Conservation (phyloP, 1,140 invertebrate genomes). For the Heliconius congener region DNA sequence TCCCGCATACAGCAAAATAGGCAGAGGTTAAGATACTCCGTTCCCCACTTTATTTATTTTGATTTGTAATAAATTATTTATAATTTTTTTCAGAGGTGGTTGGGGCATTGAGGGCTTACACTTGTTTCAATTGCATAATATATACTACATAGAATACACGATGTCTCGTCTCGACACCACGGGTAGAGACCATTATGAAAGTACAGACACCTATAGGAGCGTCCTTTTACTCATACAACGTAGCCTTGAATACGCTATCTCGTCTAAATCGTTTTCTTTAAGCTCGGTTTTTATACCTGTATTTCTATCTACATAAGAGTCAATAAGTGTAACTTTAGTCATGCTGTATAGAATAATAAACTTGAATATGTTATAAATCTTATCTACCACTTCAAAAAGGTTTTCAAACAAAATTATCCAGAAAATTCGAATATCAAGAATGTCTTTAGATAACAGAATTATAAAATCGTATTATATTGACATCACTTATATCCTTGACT, state of each 20-base stretch:
- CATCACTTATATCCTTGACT: slow-evolving; percentile 7
- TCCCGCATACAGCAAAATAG: too few relatives aligned
- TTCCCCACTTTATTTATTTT: too few relatives aligned
- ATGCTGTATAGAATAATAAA: neutral
- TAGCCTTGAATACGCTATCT: slow-evolving; percentile 10
- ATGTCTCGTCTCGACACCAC: neutral
- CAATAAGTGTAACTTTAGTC: neutral
- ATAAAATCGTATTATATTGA: slow-evolving; percentile 13
- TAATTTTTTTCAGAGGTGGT: too few relatives aligned
- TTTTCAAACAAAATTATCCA: slow-evolving; percentile 11
- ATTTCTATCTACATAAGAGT: neutral
- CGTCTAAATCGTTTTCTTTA: slow-evolving; percentile 18
- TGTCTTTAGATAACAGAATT: slow-evolving; percentile 11
- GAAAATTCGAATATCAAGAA: neutral
- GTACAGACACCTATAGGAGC: slow-evolving; percentile 17
- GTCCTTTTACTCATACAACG: slow-evolving; percentile 10
- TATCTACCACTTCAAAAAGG: slow-evolving; percentile 4
- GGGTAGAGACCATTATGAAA: slow-evolving; percentile 15
- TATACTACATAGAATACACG: neutral
- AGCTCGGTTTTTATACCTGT: neutral
- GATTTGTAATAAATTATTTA: too few relatives aligned
- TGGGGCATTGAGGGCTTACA: too few relatives aligned
- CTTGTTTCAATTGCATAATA: neutral
- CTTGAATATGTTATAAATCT: neutral
- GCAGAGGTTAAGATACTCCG: too few relatives aligned